Base-by-base conservation (phyloP, 2,888 invertebrate species). In the Eulithis testata region DNA sequence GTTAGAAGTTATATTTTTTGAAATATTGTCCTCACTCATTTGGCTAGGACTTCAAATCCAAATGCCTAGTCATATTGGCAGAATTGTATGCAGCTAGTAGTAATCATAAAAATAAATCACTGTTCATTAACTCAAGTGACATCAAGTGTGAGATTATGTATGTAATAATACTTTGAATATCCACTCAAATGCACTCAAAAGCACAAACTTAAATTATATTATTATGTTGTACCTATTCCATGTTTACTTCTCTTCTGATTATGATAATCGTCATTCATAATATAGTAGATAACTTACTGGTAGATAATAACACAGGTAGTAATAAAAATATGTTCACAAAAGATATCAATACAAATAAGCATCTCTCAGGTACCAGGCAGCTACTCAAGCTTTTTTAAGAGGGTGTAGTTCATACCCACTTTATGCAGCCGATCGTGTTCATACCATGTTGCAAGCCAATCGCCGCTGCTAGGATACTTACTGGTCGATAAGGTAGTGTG, bases 91-190 rank as follows among this genome's bases (percentile, higher is more conserved):
- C 37, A 40, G 8, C 36, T 14, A 9, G 1, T 9, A 9, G 9
- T 9, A 8, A 3, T 40, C 3, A 37, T 53, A 53, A 8, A 37
- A 40, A 53, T 52, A 53, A 54, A 9, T 49, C 49, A 21, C 54
- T 54, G 21, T 54, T 54, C 14, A 43, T 21, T 11, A 54, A 54
- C 54, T 54, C 5, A 21, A 54, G 43, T 54, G 54, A 54, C 6
- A 21, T 21, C 21, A 47, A 47, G 4, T 47, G 21, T 47, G 47
- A 11, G 12, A 47, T 47, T 47, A 47, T 8, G 14, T 12, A 47
- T 14, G 7, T 3, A 8, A 2, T 4, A 11, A 9, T 9, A 21
- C 21, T 49, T 49, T 49, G 7, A 5, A 51, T 11, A 51, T 31
- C 5, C 21, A 21, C 21, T 21, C 21, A 21, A 21, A 27, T 51